Base-by-base conservation (phyloP, 2,797 vertebrate genomes). In the Eulemur rubriventer region DNA sequence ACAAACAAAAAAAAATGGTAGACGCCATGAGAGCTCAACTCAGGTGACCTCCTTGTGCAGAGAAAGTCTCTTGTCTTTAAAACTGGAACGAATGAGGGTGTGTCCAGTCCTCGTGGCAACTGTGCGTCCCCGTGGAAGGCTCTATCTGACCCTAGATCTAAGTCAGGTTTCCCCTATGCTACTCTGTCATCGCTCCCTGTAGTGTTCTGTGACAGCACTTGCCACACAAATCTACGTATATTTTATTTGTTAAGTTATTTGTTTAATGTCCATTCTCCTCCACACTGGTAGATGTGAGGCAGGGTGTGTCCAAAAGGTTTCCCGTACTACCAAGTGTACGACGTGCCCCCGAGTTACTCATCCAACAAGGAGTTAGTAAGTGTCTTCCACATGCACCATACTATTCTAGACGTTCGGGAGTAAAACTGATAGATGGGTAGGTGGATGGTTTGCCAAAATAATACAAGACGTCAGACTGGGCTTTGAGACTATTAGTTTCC, bases 101-200 rank as follows among this genome's bases (percentile, higher is more conserved):
- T 26, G 3, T 73, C 22, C 22, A 11, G 22, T 18, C 48, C n/a
- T 57, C 61, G 2, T 38, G 65, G 16, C n/a, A 38, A 13, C 24
- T 28, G 22, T 38, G 57, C 0, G 1, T 26, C n/a, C 24, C 46
- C 38, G 1, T 16, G 24, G 22, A 3, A 4, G 6, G 41, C 52
- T 76, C 30, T 67, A 33, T 76, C 82, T 75, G 65, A 38, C n/a
- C 41, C 55, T 6, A 0, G 43, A 9, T 24, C 43, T 50, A 18
- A 52, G 16, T 22, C 38, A 35, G 41, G 20, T 33, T 57, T 84
- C 57, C 4, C 2, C 1, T 1, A 1, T 41, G 72, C 26, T 67
- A 46, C 72, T 67, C n/a, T 16, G 65, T 28, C 33, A 30, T 52
- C 38, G 3, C 38, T 69, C 43, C 7, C 73, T 48, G 8, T 41